Evolutionary conservation across 2,888 invertebrate genomes (phyloP), one percentile per base, ranked within the genome.

Genomic region (Anoplius nigerrimus): DNA sequence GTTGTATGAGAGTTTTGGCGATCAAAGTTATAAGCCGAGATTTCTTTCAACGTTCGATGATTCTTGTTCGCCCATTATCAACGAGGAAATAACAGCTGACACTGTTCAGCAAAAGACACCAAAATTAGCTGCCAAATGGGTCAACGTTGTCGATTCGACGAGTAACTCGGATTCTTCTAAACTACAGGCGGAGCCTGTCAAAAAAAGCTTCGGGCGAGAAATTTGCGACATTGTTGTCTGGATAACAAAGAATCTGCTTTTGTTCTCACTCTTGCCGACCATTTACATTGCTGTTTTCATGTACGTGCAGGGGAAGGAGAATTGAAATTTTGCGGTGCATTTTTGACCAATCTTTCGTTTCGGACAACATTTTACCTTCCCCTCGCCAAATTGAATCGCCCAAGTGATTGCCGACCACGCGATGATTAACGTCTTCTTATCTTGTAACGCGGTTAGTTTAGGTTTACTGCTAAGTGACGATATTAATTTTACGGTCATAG

Each of bases 241-340:
- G 13, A 4, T 84, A 11, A 5, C 84, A 5, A 81, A 78, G 55
- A 82, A 84, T 71, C 5, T 84, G 4, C 42, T 84, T 56, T 62
- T 86, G n/a, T 80, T 86, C 60, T 76, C 66, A 2, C 34, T 84
- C 27, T 59, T 86, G 21, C 86, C 86, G 48, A 64, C 62, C 18
- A 68, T 63, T 24, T 85, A 86, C 59, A 69, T 86, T 57, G 72
- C 71, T 0, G 71, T 84, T 45, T 84, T 84, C 16, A 52, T 82
- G 46, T 85, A 83, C 64, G 52, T 75, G 15, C 74, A 75, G 55
- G 48, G 15, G 8, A 58, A 18, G 56, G 42, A 42, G 42, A 21
- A 56, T 16, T 54, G 54, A 54, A 34, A 54, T 24, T 24, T 22
- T 18, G 13, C n/a, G 2, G 34, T 13, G 34, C 11, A 34, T 11